Evolutionary conservation across 2,113 vertebrate genomes (phyloP), one percentile per base, ranked within the genome.

Genomic region (Petrocephalus zakoni): DNA sequence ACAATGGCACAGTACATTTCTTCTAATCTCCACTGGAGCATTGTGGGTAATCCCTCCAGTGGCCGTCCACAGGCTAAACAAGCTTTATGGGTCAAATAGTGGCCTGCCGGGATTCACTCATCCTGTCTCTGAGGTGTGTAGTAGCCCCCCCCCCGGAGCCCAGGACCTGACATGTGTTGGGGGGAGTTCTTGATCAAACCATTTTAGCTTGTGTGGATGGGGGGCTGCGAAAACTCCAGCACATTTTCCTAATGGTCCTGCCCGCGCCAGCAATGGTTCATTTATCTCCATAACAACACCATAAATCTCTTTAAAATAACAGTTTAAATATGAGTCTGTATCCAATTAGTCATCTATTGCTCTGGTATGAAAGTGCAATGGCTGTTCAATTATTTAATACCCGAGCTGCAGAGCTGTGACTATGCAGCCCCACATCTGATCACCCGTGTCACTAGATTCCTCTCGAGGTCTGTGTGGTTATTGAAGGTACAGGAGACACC

Each of bases 261-360:
- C 2, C 52, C 11, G 4, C 68, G 56, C 87, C 81, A 37, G 47
- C 7, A 56, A 21, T 42, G 8, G 2, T 56, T 56, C 87, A 81
- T 56, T 53, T 49, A 29, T 88, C 87, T 88, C 51, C 13, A 29
- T 53, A 88, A 29, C 68, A 15, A 51, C 19, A 25, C 87, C 51
- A 25, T 88, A 88, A 82, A 88, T 88, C 72, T 88, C 52, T 81
- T 51, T 82, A 53, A 25, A 37, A 72, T 82, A 55, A 46, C 87
- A 56, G 53, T 88, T 81, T 37, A 56, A 72, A n/a, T 55, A 49
- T 88, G 87, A 88, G 75, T 88, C 47, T 88, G 21, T 81, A 19
- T 52, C 25, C 47, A 49, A 56, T 55, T 55, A 81, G 51, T 56
- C 61, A 22, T 81, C 8, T 82, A 34, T 55, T 34, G 34, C 84